Evolutionary conservation across 2,797 vertebrate species (phyloP), one percentile per base, ranked within the genome.

Genomic region (Hypotaenidia philippensis): DNA sequence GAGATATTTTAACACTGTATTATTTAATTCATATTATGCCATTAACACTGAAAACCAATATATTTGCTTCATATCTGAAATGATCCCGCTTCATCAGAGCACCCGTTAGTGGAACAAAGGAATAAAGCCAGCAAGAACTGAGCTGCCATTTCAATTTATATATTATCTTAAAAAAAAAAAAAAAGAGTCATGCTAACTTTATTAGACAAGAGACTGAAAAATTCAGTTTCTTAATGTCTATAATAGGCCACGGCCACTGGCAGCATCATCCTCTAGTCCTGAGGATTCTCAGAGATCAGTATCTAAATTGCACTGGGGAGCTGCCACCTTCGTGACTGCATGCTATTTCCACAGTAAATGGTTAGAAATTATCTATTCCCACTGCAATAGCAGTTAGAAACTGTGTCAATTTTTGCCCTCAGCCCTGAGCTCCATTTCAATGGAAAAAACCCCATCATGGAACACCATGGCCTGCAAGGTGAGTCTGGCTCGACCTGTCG

Each of bases 21-120:
- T 94, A 66, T 81, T 94, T 82, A 84, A 92, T 69, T 87, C 79
- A 3, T 86, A 76, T 77, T 94, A 89, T 87, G 71, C 53, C 77
- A 89, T 76, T 92, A 94, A 95, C 56, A 93, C 53, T 56, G 59
- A 84, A 95, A 84, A 27, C 60, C 52, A 77, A 38, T 20, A 8
- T 59, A 76, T 68, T 94, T 47, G 21, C 45, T 47, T 75, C 50
- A 86, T 61, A 81, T 44, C 50, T 2, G 2, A 91, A 93, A 72
- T 38, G 72, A 83, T 59, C 13, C 22, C 11, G 18, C 41, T 56
- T 75, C 23, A 3, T 23, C 31, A 83, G 34, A 25, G 47, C 15
- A 2, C 65, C 32, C 11, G 16, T 57, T n/a, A 60, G 18, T 60
- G 32, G 31, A 74, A 64, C 27, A 75, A 59, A 55, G 56, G 41